These are phyloP conservation scores for Pelusios castaneus DNA, from an alignment of 2,113 vertebrate species.

Conservation along the genomic window DNA sequence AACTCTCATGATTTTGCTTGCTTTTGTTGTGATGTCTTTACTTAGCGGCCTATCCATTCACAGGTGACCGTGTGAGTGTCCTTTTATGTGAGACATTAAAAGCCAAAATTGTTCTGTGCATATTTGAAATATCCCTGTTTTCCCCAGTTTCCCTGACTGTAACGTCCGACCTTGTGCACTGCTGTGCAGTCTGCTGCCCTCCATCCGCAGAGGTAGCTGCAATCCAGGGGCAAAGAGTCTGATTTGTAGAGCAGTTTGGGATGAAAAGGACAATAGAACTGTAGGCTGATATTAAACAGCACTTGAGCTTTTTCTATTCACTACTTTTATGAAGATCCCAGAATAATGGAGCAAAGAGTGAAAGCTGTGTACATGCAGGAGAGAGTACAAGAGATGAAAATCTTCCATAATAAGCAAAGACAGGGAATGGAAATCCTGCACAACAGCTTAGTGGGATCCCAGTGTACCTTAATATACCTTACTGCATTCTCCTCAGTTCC, in stretches of 20 bases:
- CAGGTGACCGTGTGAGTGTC: background rate
- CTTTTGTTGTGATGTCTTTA: background rate
- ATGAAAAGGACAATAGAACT: background rate
- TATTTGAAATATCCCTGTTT: background rate
- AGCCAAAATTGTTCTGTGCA: background rate
- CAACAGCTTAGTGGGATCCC: background rate
- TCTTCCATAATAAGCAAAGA: background rate
- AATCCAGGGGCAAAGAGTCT: background rate
- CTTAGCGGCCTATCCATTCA: background rate
- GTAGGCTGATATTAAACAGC: background rate
- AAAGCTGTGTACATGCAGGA: background rate
- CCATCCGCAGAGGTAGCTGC: background rate
- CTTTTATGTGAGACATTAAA: conserved; percentile 21
- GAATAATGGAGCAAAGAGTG: background rate
- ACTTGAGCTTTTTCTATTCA: background rate
- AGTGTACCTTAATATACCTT: background rate
- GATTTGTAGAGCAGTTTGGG: background rate
- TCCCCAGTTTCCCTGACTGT: background rate
- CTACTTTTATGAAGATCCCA: background rate
- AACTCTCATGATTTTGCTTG: background rate
- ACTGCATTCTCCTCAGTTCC: background rate
- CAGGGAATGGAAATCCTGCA: background rate
- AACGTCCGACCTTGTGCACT: background rate
- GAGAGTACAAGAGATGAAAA: background rate
- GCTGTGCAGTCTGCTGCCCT: background rate